Evolutionary conservation across 2,888 invertebrate species (phyloP).

Genomic region (Noctua janthina): DNA sequence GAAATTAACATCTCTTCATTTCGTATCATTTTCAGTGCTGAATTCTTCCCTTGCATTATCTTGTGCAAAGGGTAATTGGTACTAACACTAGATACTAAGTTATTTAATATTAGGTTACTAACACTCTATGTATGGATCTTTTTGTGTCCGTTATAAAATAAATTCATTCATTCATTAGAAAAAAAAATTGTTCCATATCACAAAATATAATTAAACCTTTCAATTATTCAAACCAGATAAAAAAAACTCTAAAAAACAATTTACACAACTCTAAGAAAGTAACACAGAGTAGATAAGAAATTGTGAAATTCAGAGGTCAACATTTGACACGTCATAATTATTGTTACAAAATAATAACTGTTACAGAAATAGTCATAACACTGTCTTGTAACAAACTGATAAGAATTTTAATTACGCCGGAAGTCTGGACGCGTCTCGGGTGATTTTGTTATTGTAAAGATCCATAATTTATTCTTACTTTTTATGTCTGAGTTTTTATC

Average conservation of each 20-base stretch:
- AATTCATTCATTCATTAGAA: no score
- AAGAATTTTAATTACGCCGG: slow-evolving; percentile 21
- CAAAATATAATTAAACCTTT: background rate
- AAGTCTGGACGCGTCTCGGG: slow-evolving; percentile 21
- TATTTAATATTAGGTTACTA: no score
- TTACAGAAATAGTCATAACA: background rate
- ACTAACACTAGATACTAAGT: no score
- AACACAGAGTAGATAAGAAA: slow-evolving; percentile 33
- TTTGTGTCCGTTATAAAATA: no score
- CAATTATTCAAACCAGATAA: background rate
- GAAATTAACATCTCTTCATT: background rate
- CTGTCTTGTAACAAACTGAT: slow-evolving; percentile 22
- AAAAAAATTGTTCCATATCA: background rate
- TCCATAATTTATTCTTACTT: background rate
- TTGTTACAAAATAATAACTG: slow-evolving; percentile 25
- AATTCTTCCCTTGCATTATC: no score
- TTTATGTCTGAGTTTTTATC: background rate
- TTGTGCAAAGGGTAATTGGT: no score
- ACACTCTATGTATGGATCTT: no score
- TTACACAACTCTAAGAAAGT: slow-evolving; percentile 47
- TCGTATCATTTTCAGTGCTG: background rate
- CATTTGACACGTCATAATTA: background rate
- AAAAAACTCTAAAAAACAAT: background rate
- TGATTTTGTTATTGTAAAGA: slow-evolving; percentile 11
- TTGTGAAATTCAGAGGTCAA: slow-evolving; percentile 44